phyloP scores from a whole-genome alignment of 2,797 vertebrate species.

The Tokudaia tokunoshimensis region DNA sequence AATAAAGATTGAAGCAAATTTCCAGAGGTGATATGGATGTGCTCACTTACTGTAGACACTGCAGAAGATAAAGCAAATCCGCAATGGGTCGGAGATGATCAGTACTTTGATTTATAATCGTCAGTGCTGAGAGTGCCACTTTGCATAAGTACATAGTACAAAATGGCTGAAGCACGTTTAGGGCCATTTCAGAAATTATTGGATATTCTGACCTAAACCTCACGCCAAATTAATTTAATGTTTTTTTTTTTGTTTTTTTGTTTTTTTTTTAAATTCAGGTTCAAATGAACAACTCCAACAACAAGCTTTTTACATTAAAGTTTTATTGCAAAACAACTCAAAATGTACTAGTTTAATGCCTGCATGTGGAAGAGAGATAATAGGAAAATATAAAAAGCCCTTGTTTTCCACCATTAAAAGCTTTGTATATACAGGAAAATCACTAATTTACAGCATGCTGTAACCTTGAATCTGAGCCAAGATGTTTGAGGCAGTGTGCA shows the following conservation, averaged over 20 bases:
- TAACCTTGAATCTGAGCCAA: not conserved
- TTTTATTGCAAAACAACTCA: not conserved
- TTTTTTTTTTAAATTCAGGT: not conserved
- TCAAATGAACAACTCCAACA: not conserved
- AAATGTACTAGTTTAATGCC: not conserved
- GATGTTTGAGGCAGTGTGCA: not conserved
- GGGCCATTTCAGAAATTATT: not conserved
- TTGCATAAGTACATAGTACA: not conserved
- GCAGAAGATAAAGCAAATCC: not conserved
- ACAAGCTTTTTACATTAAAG: not conserved
- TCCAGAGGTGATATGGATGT: too few relatives aligned
- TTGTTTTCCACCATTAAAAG: not conserved
- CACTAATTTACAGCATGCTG: not conserved
- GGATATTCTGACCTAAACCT: not conserved
- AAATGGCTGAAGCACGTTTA: not conserved
- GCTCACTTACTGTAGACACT: not conserved
- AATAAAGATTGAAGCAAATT: not conserved
- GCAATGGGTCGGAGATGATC: not conserved
- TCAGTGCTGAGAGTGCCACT: not conserved
- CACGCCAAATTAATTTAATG: not conserved
- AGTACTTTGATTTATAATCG: not conserved
- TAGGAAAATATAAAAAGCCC: not conserved
- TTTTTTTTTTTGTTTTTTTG: not conserved
- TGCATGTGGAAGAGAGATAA: not conserved
- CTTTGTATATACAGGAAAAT: not conserved